These are phyloP conservation scores for Lipophrys pholis DNA, from an alignment of 2,113 vertebrate genomes.

Conservation along the genomic window DNA sequence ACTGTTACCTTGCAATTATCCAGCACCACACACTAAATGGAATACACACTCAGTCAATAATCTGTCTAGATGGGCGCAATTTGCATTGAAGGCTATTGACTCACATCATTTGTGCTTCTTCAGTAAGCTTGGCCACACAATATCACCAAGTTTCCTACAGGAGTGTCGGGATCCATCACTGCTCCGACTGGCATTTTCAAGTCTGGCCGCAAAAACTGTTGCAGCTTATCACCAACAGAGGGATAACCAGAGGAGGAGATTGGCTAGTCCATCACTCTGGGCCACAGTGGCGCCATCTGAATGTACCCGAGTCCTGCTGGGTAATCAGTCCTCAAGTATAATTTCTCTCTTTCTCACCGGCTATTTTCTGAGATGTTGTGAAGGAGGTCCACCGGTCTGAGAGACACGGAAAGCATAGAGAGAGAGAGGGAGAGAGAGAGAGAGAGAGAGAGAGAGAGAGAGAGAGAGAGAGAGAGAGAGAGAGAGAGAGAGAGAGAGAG, in stretches of 20 bases:
- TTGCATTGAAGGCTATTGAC: conserved; percentile 30
- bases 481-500: too few species aligned
- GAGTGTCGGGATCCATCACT: conserved; percentile 54
- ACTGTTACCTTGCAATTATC: conserved; percentile 11
- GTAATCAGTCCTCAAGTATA: conserved; percentile 41
- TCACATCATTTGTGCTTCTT: conserved; percentile 46
- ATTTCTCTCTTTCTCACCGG: not conserved
- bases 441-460: too few species aligned
- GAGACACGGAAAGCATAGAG: conserved; percentile 19
- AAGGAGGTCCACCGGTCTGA: conserved; percentile 25
- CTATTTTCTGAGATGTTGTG: conserved; percentile 3
- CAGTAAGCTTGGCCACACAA: conserved; percentile 25
- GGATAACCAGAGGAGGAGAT: conserved; percentile 51
- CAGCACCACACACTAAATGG: conserved; percentile 12
- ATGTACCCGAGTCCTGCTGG: conserved; percentile 27
- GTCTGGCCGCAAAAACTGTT: conserved; percentile 26
- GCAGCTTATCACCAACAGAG: conserved; percentile 56
- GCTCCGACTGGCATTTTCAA: conserved; percentile 47
- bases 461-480: too few species aligned
- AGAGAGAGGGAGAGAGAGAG: too few species aligned
- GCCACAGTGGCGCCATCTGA: conserved; percentile 37
- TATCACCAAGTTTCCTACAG: conserved; percentile 36
- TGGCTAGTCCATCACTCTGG: conserved; percentile 54
- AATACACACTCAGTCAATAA: conserved; percentile 23
- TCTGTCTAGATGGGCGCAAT: conserved; percentile 20